Evolutionary conservation across 2,888 invertebrate genomes (phyloP), one percentile per base, ranked within the genome.

Genomic region (Dorcus hopei): DNA sequence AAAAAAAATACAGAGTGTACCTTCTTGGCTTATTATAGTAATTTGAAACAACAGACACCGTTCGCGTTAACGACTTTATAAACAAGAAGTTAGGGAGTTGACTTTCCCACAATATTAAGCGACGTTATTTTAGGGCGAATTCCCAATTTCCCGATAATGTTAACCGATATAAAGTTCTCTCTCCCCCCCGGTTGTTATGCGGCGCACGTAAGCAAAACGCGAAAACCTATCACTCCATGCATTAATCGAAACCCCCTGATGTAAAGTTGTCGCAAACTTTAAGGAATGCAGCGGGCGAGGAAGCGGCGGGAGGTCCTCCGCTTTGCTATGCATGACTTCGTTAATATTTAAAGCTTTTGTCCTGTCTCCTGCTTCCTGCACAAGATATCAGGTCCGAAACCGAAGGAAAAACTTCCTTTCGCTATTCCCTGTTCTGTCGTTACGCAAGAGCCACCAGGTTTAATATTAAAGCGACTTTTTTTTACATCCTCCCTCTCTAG

Each of bases 361-460:
- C 62, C 62, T 62, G 64, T 65, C 62, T 65, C 57, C 49, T 48
- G 48, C 50, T 14, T 23, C 52, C 19, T 33, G 53, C n/a, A 49
- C 41, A 45, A 47, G 53, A 55, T 62, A 59, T 57, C 59, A 53
- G 52, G 49, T 57, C 54, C 56, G 49, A 59, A 59, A 59, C 59
- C 61, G 59, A 62, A 61, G 54, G 57, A 59, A 57, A 57, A 57
- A 59, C 54, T 59, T 54, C 58, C 51, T 43, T 38, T 54, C 55
- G 38, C 52, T 70, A 72, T 72, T 76, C 76, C 76, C 76, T 61
- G 67, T 70, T 68, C 72, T 68, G 68, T 74, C 75, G 75, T 76
- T 75, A 77, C 74, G 74, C 74, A 74, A 71, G 69, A 69, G 69
- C 71, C 72, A 70, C 74, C 69, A 68, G 68, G 69, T 76, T 68